These are phyloP conservation scores for Cathartes aura DNA, from an alignment of 2,113 vertebrate genomes.

Conservation along the genomic window DNA sequence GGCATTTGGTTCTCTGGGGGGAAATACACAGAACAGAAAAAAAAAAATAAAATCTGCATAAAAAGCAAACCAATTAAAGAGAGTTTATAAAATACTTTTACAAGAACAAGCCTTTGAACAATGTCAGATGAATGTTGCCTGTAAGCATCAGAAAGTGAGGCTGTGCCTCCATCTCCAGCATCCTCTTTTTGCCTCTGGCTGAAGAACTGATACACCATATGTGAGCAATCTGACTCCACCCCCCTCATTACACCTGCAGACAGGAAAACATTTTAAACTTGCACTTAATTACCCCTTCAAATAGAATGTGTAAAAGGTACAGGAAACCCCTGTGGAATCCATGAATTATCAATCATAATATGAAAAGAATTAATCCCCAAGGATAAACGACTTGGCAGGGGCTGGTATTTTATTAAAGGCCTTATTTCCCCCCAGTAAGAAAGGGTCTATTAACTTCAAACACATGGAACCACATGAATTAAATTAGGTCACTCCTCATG, in stretches of 20 bases:
- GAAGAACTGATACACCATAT: not conserved
- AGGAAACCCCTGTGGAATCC: conserved; percentile 49
- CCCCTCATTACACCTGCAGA: not conserved
- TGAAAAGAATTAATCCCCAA: conserved; percentile 69
- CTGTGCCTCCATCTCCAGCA: not conserved
- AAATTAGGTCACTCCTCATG: conserved; percentile 84
- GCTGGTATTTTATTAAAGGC: conserved; percentile 70
- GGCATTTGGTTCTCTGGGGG: not conserved
- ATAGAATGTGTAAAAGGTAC: conserved; percentile 33
- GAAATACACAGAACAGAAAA: not conserved
- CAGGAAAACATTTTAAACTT: conserved; percentile 36
- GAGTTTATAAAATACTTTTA: not conserved
- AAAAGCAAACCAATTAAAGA: not conserved
- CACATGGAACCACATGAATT: conserved; percentile 80
- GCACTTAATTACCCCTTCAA: conserved; percentile 48
- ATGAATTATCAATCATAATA: conserved; percentile 69
- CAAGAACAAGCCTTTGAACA: not conserved
- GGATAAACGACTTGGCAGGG: conserved; percentile 66
- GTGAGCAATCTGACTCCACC: not conserved
- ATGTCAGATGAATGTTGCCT: not conserved
- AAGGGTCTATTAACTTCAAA: conserved; percentile 79
- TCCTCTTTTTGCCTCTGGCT: not conserved
- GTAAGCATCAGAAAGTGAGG: not conserved
- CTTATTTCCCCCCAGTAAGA: conserved; percentile 54
- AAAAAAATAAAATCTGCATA: not conserved